Evolutionary conservation across 2,888 invertebrate species (phyloP).

Genomic region (Mycalesis mineus): DNA sequence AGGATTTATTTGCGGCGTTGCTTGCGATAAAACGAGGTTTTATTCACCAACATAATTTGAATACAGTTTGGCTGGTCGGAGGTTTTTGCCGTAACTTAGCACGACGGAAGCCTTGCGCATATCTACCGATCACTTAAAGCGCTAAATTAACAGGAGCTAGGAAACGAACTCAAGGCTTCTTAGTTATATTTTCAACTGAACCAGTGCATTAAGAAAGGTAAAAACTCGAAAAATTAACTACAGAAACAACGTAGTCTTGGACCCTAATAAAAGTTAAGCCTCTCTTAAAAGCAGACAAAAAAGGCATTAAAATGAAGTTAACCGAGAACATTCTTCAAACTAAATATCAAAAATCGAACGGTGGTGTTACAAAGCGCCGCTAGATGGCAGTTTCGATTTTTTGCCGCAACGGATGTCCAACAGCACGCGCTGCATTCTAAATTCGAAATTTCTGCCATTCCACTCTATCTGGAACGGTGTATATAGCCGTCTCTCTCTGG

Average conservation of each 20-base stretch:
- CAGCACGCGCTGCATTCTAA: constrained; percentile 77
- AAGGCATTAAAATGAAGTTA: neutral
- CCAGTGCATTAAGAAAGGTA: too few species aligned
- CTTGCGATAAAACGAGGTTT: too few species aligned
- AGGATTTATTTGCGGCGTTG: too few species aligned
- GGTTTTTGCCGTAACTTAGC: too few species aligned
- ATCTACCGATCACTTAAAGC: too few species aligned
- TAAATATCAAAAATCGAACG: constrained; percentile 28
- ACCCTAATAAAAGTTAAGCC: neutral
- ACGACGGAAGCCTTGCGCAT: too few species aligned
- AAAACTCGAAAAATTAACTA: neutral
- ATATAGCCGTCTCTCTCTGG: constrained; percentile 54
- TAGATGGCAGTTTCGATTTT: constrained; percentile 67
- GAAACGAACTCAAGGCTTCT: too few species aligned
- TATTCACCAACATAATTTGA: too few species aligned
- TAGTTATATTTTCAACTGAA: too few species aligned
- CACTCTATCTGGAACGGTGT: constrained; percentile 47
- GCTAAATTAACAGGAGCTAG: too few species aligned
- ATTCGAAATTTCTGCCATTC: constrained; percentile 60
- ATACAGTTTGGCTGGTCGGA: too few species aligned
- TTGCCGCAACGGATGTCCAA: constrained; percentile 71
- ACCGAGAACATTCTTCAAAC: constrained; percentile 8
- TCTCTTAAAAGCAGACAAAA: neutral
- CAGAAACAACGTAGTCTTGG: neutral
- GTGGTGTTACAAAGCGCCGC: constrained; percentile 53